phyloP scores from a whole-genome alignment of 53 echinoderm and acorn worm genomes.

The Glandiceps talaboti region DNA sequence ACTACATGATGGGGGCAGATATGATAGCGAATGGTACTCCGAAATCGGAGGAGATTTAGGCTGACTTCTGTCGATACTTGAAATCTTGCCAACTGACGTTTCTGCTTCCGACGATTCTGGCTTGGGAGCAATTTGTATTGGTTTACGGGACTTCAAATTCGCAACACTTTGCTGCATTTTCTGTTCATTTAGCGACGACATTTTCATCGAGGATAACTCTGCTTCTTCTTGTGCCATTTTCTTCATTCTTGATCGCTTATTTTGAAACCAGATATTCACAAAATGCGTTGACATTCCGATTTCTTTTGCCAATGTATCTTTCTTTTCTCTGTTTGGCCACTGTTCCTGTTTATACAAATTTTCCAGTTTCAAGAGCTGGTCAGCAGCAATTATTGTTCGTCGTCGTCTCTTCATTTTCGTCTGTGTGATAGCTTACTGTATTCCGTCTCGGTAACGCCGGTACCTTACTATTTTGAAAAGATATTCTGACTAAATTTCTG shows the following conservation, averaged over 20 bases:
- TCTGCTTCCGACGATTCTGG: not conserved
- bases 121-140: not conserved
- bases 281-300: constrained; percentile 80
- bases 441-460: no score
- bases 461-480: no score
- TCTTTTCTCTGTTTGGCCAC: constrained; percentile 75
- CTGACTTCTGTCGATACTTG: no score
- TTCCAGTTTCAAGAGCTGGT: constrained; percentile 63
- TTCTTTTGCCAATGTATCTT: constrained; percentile 61
- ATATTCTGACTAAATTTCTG: no score
- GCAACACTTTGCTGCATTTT: no score
- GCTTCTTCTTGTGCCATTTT: constrained; percentile 60
- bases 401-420: constrained; percentile 34
- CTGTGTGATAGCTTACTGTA: no score
- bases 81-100: no score
- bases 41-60: no score
- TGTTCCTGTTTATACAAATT: constrained; percentile 51
- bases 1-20: no score
- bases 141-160: not conserved
- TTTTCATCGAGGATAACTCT: constrained; percentile 31
- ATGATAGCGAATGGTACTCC: no score
- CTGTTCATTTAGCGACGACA: not conserved
- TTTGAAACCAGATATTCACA: constrained; percentile 96
- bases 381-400: constrained; percentile 59
- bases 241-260: constrained; percentile 78